phyloP scores from a whole-genome alignment of 2,797 vertebrate species.

The Crypturellus tataupa region DNA sequence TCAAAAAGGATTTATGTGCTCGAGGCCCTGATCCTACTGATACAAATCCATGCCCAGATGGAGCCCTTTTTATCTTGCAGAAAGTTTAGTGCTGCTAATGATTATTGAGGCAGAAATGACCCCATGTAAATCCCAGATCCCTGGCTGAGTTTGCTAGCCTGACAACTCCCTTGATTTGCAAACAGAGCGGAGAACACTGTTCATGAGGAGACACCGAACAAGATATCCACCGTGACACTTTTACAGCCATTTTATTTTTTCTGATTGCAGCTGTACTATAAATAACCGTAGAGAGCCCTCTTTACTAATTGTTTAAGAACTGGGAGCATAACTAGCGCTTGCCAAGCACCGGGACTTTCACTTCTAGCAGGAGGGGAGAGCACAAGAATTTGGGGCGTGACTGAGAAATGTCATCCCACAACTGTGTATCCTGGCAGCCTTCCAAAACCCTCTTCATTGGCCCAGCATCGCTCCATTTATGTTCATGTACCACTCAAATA shows the following conservation, averaged over 20 bases:
- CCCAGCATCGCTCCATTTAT: not conserved
- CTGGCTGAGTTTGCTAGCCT: not conserved
- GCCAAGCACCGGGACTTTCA: not conserved
- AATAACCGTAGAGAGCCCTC: not conserved
- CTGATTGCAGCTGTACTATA: not conserved
- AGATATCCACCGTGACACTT: constrained; percentile 3
- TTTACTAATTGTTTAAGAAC: constrained; percentile 7
- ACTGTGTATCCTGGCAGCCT: not conserved
- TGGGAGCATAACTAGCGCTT: constrained; percentile 20
- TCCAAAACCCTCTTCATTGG: not conserved
- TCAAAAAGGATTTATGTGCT: constrained; percentile 2
- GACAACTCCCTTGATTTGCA: not conserved
- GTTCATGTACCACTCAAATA: not conserved
- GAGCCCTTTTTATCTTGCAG: not conserved
- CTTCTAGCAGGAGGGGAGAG: not conserved
- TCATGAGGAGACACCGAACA: not conserved
- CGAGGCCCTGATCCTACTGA: not conserved
- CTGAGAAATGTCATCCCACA: constrained; percentile 29
- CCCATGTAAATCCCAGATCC: not conserved
- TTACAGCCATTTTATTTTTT: constrained; percentile 11
- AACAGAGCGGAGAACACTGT: not conserved
- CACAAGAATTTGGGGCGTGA: not conserved
- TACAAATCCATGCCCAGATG: constrained; percentile 41
- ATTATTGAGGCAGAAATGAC: constrained; percentile 35
- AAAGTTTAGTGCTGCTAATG: constrained; percentile 38